Percentiles rank a stretch among this genome's conserved stretches.
These are phyloP conservation scores for Camelus dromedarius DNA, from an alignment of 2,113 vertebrate genomes.

Conservation along the genomic window DNA sequence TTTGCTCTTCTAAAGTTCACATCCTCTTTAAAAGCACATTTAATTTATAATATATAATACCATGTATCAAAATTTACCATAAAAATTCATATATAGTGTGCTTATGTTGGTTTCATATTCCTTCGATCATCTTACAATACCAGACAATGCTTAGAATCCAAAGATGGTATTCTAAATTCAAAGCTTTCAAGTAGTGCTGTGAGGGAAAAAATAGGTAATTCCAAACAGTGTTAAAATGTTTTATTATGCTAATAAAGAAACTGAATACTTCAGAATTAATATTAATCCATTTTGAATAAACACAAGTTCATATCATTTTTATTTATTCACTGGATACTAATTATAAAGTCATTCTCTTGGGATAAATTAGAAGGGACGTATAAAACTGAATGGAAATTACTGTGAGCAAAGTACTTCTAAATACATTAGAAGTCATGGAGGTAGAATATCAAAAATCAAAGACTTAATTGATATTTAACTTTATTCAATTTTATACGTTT, in stretches of 20 bases:
- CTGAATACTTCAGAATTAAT: neutral
- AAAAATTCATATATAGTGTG: neutral
- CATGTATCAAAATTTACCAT: constrained; percentile 29
- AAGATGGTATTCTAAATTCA: constrained; percentile 47
- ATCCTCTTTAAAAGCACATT: constrained; percentile 49
- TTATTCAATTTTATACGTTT: neutral
- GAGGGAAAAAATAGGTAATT: neutral
- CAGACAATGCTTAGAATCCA: neutral
- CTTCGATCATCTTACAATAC: neutral
- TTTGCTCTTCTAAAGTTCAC: constrained; percentile 40
- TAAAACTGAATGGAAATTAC: constrained; percentile 30
- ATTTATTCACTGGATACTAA: neutral
- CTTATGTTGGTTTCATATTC: constrained; percentile 55
- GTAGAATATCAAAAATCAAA: neutral
- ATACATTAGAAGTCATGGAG: neutral
- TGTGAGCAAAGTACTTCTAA: neutral
- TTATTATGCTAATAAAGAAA: neutral
- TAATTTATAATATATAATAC: constrained; percentile 43
- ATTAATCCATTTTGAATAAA: neutral
- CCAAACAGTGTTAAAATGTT: neutral
- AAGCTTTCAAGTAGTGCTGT: neutral
- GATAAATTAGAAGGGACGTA: neutral
- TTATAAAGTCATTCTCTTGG: neutral
- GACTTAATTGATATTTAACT: neutral
- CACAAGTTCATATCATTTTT: neutral